Conservation (phyloP, 2,797 vertebrate genomes). For the Valencia hispanica region DNA sequence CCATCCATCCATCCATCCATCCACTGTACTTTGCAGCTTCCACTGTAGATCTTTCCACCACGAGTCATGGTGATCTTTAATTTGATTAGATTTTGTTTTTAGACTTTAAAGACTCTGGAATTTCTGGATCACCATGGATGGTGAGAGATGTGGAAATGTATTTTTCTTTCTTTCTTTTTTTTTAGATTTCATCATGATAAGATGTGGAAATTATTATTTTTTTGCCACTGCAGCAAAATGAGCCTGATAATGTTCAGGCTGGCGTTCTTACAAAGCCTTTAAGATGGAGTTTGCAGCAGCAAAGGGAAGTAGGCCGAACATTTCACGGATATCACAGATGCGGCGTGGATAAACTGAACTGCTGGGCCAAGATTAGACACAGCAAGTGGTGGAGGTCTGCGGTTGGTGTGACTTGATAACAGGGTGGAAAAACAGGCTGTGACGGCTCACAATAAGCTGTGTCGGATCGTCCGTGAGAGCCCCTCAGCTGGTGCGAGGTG, state of each 20-base stretch:
- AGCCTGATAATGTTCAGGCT: conserved; percentile 18
- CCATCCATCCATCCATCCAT: no score
- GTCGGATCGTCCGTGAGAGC: conserved; percentile 14
- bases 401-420: conserved; percentile 36
- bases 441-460: conserved; percentile 38
- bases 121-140: neutral
- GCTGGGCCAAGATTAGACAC: conserved; percentile 53
- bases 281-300: conserved; percentile 25
- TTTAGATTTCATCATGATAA: neutral
- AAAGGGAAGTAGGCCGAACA: conserved; percentile 54
- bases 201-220: neutral
- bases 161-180: neutral
- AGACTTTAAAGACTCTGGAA: neutral
- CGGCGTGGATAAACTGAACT: conserved; percentile 48
- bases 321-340: conserved; percentile 62
- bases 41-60: no score
- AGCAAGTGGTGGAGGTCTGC: conserved; percentile 31
- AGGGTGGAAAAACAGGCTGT: conserved; percentile 42
- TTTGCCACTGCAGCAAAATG: conserved; percentile 4
- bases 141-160: neutral
- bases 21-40: no score
- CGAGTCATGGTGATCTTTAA: neutral
- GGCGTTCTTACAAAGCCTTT: conserved; percentile 18
- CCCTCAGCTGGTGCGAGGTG: conserved; percentile 51
- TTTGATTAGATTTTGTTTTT: neutral